Base-by-base conservation (phyloP, 2,888 invertebrate genomes). In the Strigamia transsilvanica region DNA sequence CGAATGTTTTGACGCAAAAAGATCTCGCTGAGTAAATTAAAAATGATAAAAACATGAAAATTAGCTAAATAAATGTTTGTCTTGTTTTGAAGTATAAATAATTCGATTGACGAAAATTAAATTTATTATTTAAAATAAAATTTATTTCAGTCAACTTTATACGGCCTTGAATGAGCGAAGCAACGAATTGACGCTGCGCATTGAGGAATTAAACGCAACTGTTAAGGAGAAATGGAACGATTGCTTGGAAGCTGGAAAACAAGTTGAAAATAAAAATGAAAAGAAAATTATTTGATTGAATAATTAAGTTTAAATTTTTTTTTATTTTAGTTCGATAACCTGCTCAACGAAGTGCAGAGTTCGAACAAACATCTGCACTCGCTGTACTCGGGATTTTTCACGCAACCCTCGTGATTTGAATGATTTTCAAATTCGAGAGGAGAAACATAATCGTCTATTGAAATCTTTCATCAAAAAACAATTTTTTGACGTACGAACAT, bases 161-260 rank as follows among this genome's bases (percentile, higher is more conserved):
- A 66, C 21, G 4, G 1, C 6, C 23, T 21, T 66, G 23, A 66
- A 66, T 18, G 61, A 66, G 23, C 10, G 10, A 7, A 66, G 23
- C 7, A 66, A 21, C 5, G 21, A 23, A 23, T 66, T 23, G 10
- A 18, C 61, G 21, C 12, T 7, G 21, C 6, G 23, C 1, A 66
- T 66, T 7, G 61, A 66, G 2, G 23, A 66, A 66, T 23, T 23
- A 12, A 66, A 66, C 9, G 13, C 61, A 23, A 66, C 21, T 12
- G 18, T 66, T 3, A 66, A 66, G 12, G 61, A 66, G 23, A 66
- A 66, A 7, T 66, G 61, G 61, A 66, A 15, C 18, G 21, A 66
- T n/a, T 66, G 61, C 21, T 23, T 66, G 61, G 61, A 66, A 66
- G 21, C 12, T 23, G 61, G 61, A 23, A 66, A 66, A 66, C 21